These are phyloP conservation scores for Parus major DNA, from an alignment of 2,113 vertebrate genomes.

Conservation along the genomic window DNA sequence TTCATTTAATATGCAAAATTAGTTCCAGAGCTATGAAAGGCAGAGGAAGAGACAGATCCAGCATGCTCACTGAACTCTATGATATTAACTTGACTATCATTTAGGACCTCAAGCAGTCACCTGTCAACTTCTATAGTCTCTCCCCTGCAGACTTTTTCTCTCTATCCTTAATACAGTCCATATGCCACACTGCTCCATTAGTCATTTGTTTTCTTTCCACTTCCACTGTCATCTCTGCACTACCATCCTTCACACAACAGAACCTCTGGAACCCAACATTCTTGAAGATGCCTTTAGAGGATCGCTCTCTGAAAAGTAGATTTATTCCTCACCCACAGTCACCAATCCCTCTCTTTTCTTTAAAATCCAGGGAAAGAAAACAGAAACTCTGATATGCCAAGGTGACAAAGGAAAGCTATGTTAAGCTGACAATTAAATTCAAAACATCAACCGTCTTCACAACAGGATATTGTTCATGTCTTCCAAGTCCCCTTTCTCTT, in stretches of 20 bases:
- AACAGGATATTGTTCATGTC: background rate
- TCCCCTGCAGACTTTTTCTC: background rate
- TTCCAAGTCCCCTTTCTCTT: background rate
- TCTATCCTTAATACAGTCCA: background rate
- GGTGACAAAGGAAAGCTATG: background rate
- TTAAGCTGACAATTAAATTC: background rate
- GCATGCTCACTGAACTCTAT: background rate
- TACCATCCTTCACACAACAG: background rate
- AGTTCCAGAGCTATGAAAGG: constrained; percentile 43
- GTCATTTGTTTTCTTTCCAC: background rate
- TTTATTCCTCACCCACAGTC: background rate
- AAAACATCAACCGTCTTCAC: background rate
- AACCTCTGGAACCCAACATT: background rate
- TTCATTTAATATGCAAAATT: constrained; percentile 70
- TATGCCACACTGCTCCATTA: background rate
- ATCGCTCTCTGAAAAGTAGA: background rate
- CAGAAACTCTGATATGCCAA: background rate
- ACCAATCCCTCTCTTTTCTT: background rate
- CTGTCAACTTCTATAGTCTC: background rate
- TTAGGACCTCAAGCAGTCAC: constrained; percentile 1
- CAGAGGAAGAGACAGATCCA: constrained; percentile 27
- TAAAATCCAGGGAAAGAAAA: background rate
- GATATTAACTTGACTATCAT: background rate
- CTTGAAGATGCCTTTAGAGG: background rate
- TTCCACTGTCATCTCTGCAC: background rate